These are phyloP conservation scores for Melieria picta DNA, from an alignment of 2,888 invertebrate species.

Conservation along the genomic window DNA sequence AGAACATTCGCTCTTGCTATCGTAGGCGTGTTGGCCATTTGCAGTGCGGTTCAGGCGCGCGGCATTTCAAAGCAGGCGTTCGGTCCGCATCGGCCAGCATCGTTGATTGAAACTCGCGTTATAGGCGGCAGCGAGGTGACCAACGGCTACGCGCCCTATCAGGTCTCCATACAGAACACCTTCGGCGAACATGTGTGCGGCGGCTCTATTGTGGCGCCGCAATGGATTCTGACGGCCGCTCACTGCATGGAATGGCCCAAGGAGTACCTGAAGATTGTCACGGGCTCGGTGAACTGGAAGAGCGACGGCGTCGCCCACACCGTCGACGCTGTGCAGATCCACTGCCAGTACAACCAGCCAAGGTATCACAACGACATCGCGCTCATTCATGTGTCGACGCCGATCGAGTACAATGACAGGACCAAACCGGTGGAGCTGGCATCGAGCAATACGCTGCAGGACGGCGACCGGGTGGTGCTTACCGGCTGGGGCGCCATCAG, in stretches of 20 bases:
- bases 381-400: constrained; percentile 70
- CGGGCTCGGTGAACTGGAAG: constrained; percentile 53
- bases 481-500: constrained; percentile 73
- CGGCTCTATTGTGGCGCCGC: constrained; percentile 54
- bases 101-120: constrained; percentile 46
- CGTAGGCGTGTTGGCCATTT: background rate
- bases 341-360: constrained; percentile 56
- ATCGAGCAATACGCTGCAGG: constrained; percentile 66
- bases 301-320: constrained; percentile 52
- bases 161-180: constrained; percentile 60
- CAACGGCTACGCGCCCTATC: constrained; percentile 55
- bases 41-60: constrained; percentile 1
- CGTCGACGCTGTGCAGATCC: constrained; percentile 50
- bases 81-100: background rate
- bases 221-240: constrained; percentile 61
- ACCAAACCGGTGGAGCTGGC: constrained; percentile 71
- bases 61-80: background rate
- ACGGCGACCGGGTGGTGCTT: constrained; percentile 68
- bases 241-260: constrained; percentile 58
- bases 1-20: background rate
- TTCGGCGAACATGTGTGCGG: constrained; percentile 60
- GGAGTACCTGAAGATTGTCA: constrained; percentile 53
- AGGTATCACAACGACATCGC: constrained; percentile 74
- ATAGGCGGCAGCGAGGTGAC: constrained; percentile 52
- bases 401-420: constrained; percentile 67